phyloP scores from a whole-genome alignment of 2,888 invertebrate species.

The Drosophila melanocephala region DNA sequence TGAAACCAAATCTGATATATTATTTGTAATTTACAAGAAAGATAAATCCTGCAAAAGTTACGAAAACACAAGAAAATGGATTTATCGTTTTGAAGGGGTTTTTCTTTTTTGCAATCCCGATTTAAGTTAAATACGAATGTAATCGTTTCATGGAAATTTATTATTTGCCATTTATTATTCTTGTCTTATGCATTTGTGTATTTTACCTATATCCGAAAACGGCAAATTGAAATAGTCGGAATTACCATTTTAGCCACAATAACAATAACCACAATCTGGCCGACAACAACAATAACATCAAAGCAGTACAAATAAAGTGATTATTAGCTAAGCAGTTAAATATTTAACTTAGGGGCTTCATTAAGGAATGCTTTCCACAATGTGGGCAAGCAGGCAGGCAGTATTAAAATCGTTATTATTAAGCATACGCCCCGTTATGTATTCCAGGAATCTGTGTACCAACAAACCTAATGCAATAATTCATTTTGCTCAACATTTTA shows the following conservation, averaged over 20 bases:
- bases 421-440: conserved; percentile 35
- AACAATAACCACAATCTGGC: conserved; percentile 10
- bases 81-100: not conserved
- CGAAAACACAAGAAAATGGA: not conserved
- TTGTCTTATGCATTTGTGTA: not conserved
- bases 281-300: conserved; percentile 2
- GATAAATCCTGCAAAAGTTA: not conserved
- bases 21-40: not conserved
- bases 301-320: conserved; percentile 11
- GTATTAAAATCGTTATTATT: conserved; percentile 15
- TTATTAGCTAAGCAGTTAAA: conserved; percentile 26
- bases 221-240: not conserved
- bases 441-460: conserved; percentile 2
- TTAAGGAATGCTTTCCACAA: conserved; percentile 9
- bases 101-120: not conserved
- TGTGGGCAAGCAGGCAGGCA: conserved; percentile 6
- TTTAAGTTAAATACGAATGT: not conserved
- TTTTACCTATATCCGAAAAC: not conserved
- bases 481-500: conserved; percentile 35
- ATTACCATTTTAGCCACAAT: conserved; percentile 15
- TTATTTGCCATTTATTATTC: not conserved
- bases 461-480: conserved; percentile 36
- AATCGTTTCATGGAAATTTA: not conserved
- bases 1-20: not conserved
- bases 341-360: conserved; percentile 18